Evolutionary conservation across 2,797 vertebrate species (phyloP), one percentile per base, ranked within the genome.

Genomic region (Siniperca obscura): DNA sequence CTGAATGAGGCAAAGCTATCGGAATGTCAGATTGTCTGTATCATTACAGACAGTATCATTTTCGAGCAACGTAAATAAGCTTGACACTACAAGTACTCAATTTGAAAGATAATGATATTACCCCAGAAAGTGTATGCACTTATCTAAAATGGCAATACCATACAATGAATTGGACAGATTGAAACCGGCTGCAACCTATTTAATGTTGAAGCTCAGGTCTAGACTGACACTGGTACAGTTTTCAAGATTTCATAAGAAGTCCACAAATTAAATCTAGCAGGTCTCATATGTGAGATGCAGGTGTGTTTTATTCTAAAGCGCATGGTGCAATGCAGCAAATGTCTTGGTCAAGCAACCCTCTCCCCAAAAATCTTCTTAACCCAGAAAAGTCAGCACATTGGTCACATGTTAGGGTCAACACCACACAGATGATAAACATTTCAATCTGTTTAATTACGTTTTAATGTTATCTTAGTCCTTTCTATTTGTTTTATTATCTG

Each of bases 31-130:
- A 69, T 81, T 46, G 70, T 62, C 74, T 76, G 46, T 77, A 10
- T 85, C 82, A 74, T 89, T 91, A 52, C 25, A 48, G 44, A 44
- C 44, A 19, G 42, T 10, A 48, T 66, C 9, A 85, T 85, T 87
- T 66, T 67, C 36, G 46, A 82, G 89, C 74, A 36, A 67, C 10
- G 7, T 72, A 64, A 86, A 86, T 82, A 67, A 75, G 70, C 76
- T 57, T 21, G 66, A 87, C 79, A 44, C 62, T 46, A 30, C 74
- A 73, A 86, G 77, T 78, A 81, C 87, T 91, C 82, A 81, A 82
- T 91, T 89, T 81, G 53, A 70, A 86, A 84, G 80, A 72, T 86
- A 85, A 89, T 84, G 76, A 90, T 74, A 56, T 84, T 84, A 78
- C 8, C 17, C 19, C 56, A 21, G 62, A 70, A 64, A 71, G 79